Evolutionary conservation across 2,888 invertebrate genomes (phyloP).

Genomic region (Thysanoteuthis rhombus): DNA sequence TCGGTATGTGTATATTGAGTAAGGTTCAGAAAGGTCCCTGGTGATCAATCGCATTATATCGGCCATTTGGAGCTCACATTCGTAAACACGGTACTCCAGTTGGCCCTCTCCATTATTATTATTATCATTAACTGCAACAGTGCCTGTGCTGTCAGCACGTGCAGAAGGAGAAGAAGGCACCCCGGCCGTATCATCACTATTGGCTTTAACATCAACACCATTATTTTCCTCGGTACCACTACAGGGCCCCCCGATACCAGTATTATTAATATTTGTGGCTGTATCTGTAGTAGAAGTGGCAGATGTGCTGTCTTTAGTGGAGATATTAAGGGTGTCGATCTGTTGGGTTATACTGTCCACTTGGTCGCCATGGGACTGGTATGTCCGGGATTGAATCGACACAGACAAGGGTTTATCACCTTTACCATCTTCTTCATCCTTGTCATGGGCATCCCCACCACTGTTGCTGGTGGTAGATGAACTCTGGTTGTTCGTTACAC

Average conservation of each 20-base stretch:
- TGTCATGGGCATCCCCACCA: neutral
- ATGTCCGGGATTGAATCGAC: neutral
- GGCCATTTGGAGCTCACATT: slow-evolving; percentile 97
- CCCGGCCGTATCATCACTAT: neutral
- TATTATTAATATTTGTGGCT: neutral
- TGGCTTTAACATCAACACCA: neutral
- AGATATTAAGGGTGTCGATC: slow-evolving; percentile 17
- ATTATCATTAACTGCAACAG: slow-evolving; percentile 17
- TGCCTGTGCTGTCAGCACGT: slow-evolving; percentile 16
- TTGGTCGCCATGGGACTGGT: slow-evolving; percentile 21
- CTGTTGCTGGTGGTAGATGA: neutral
- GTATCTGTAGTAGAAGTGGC: neutral
- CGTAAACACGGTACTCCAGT: slow-evolving; percentile 74
- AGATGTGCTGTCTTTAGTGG: slow-evolving; percentile 19
- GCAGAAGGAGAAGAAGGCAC: neutral
- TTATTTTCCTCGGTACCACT: neutral
- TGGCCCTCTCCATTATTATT: slow-evolving; percentile 32
- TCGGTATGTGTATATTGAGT: slow-evolving; percentile 99
- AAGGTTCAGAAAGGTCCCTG: slow-evolving; percentile 98
- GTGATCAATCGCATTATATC: slow-evolving; percentile 99
- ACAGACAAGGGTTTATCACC: neutral
- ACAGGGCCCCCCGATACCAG: neutral
- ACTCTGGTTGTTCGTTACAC: neutral
- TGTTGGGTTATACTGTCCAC: slow-evolving; percentile 25
- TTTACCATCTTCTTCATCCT: too few relatives aligned